phyloP scores from a whole-genome alignment of 2,113 vertebrate species.

The Pica pica region DNA sequence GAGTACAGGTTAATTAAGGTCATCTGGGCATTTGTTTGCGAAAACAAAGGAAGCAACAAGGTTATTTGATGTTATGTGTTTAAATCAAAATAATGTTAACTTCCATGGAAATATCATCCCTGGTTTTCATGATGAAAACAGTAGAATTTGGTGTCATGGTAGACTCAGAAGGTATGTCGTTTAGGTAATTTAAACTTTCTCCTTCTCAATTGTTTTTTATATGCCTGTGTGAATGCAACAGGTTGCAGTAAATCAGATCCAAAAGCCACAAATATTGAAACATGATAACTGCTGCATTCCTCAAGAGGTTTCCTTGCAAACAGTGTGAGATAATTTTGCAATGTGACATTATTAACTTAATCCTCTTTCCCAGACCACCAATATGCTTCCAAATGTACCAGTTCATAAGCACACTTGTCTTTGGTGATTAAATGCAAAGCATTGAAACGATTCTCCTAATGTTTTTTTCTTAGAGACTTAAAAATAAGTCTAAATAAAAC shows the following conservation, averaged over 20 bases:
- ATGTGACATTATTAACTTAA: not conserved
- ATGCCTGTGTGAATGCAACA: not conserved
- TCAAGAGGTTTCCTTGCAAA: not conserved
- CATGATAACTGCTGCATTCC: not conserved
- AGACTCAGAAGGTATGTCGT: not conserved
- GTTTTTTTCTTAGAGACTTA: not conserved
- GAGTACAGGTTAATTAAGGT: conserved; percentile 32
- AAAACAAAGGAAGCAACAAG: not conserved
- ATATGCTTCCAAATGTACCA: not conserved
- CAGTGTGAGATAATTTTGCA: not conserved
- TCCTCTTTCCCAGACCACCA: not conserved
- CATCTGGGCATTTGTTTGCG: not conserved
- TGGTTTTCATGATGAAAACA: not conserved
- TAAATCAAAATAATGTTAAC: not conserved
- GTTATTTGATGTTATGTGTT: not conserved
- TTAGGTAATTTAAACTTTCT: not conserved
- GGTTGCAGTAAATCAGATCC: not conserved
- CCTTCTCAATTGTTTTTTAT: not conserved
- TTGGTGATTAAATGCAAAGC: not conserved
- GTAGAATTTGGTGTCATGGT: not conserved
- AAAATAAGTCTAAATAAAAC: too few relatives aligned
- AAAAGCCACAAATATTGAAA: not conserved
- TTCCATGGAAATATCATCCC: not conserved
- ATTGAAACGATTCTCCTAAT: not conserved
- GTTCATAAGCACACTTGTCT: not conserved